Evolutionary conservation across 2,113 vertebrate species (phyloP).

Genomic region (Sander vitreus): DNA sequence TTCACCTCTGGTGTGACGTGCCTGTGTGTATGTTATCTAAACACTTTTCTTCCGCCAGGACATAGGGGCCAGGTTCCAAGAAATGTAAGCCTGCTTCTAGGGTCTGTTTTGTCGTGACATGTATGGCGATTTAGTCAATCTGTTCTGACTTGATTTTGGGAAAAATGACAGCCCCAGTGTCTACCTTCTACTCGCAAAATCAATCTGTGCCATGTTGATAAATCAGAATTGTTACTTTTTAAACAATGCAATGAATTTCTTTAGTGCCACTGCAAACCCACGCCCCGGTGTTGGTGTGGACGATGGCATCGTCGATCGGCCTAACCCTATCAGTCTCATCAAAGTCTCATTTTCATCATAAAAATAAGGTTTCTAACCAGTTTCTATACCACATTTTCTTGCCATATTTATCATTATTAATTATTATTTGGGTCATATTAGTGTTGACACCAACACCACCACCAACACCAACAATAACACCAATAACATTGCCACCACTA

Average conservation of each 20-base stretch:
- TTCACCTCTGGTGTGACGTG: neutral
- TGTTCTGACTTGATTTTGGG: neutral
- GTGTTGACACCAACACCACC: neutral
- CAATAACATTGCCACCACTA: neutral
- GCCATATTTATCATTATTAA: neutral
- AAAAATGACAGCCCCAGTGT: too few relatives aligned
- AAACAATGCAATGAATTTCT: too few relatives aligned
- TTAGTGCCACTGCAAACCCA: too few relatives aligned
- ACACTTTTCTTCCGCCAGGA: slow-evolving; percentile 23
- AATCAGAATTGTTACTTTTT: too few relatives aligned
- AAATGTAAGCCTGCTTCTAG: neutral
- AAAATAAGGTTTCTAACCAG: too few relatives aligned
- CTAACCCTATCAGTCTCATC: too few relatives aligned
- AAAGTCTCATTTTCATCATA: too few relatives aligned
- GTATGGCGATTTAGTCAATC: neutral
- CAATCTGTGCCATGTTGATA: too few relatives aligned
- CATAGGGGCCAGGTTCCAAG: slow-evolving; percentile 30
- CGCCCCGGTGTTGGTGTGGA: too few relatives aligned
- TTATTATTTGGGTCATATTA: neutral
- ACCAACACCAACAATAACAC: neutral
- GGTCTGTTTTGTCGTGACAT: slow-evolving; percentile 6
- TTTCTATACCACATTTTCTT: too few relatives aligned
- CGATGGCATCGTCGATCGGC: too few relatives aligned
- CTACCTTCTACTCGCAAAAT: too few relatives aligned
- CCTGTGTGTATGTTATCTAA: slow-evolving; percentile 47